A percentile compares a stretch with the other conserved stretches of the same genome.
Conservation (phyloP, 2,797 vertebrate species). For the Arctocebus calabarensis region DNA sequence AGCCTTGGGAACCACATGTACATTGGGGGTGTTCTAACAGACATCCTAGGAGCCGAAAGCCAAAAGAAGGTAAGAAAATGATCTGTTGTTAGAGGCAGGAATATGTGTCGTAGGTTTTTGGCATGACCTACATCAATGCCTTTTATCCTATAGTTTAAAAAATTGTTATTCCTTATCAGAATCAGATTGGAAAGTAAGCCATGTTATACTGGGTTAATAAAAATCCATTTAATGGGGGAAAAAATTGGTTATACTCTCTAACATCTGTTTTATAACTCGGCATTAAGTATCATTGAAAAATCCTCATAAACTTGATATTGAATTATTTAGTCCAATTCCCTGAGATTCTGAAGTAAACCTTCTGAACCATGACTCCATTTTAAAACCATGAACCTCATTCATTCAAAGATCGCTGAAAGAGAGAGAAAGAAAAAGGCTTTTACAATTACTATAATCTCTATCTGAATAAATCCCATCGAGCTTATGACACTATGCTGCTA, state of each 20-base stretch:
- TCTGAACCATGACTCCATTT: constrained; percentile 6
- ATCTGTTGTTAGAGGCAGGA: neutral
- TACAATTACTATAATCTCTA: neutral
- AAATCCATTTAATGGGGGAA: too few species aligned
- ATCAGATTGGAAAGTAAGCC: too few species aligned
- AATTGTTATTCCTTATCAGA: too few species aligned
- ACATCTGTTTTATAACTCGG: constrained; percentile 37
- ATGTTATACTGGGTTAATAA: too few species aligned
- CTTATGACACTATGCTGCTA: too few species aligned
- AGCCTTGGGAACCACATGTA: neutral
- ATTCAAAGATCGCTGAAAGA: neutral
- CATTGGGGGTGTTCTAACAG: neutral
- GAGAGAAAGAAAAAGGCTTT: neutral
- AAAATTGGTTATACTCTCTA: too few species aligned
- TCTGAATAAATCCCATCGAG: neutral
- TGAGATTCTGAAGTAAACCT: constrained; percentile 36
- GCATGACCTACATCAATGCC: neutral
- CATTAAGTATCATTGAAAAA: neutral
- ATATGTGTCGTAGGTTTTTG: neutral
- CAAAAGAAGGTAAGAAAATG: too few species aligned
- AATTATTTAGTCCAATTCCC: constrained; percentile 33
- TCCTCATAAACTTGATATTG: neutral
- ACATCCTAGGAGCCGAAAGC: neutral
- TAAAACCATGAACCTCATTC: neutral
- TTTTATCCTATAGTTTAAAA: neutral